Evolutionary conservation across 2,797 vertebrate species (phyloP), one percentile per base, ranked within the genome.

Genomic region (Setipinna tenuifilis): DNA sequence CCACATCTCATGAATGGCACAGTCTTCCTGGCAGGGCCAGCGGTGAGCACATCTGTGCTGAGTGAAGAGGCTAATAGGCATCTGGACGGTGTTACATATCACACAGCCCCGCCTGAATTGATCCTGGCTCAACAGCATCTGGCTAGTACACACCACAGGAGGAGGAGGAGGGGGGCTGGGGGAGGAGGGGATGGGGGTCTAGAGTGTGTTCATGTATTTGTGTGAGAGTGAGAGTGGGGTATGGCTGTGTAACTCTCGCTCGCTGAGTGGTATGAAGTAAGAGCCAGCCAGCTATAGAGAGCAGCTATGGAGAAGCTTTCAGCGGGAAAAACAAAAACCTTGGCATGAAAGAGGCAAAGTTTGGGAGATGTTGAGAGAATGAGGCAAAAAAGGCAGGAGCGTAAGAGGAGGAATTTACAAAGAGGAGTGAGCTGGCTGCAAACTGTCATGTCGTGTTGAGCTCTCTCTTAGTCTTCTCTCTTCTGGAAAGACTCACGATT

Each of bases 41-140:
- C 9, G 7, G 0, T 54, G 50, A 3, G 7, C 68, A 75, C 31
- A 35, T 31, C 68, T 75, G 28, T 19, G 68, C 28, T 3, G 14
- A 31, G 4, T 2, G 68, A 75, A 6, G 28, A 31, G 28, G 31
- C 68, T 75, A 75, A 75, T 75, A 19, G 28, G 68, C 28, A 75
- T 75, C 68, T 75, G 68, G 68, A 75, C 35, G 68, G 68, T 31
- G 28, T 75, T 35, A 75, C 68, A 35, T 16, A 75, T 75, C 68
- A 75, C 28, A 28, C 68, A 35, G 68, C 28, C 31, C 31, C 14
- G 28, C 12, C 14, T 17, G 4, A 75, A 75, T 35, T 75, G 28
- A 54, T 54, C 17, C 48, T 82, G 48, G 50, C 14, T 84, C 48
- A 84, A 59, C 31, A 68, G 82, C 86, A 87, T 84, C 83, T 87